Evolutionary conservation across 2,888 invertebrate species (phyloP), one percentile per base, ranked within the genome.

Genomic region (Pediacus dermestoides): DNA sequence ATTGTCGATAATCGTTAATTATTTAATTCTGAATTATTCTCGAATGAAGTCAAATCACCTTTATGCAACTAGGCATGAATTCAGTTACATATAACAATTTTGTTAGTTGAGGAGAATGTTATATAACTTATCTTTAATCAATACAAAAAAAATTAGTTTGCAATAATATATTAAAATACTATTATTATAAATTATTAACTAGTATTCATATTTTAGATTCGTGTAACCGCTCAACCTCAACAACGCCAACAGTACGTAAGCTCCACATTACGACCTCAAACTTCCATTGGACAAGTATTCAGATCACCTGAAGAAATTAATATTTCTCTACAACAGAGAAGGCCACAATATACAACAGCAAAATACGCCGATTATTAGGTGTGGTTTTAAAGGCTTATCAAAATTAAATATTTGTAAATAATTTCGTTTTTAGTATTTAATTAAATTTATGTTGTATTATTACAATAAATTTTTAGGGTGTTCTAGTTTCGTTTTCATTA

Each of bases 291-390:
- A 48, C 87, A 88, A 61, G 88, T 88, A 28, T 90, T 86, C 70
- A 80, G 87, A 56, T 82, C 87, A 23, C 87, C 89, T 2, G 89
- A 90, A 65, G 88, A 88, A 63, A 87, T 89, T 32, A 89, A 90
- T 65, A 89, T 89, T 54, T 87, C 89, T 2, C 74, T 90, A 33
- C 83, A 82, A 43, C 88, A 89, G 63, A 77, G 89, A 61, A 77
- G 89, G 57, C 72, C 74, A 63, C 34, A 40, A 30, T 44, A 44
- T 30, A 33, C 41, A 4, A 47, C 47, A 4, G 32, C 43, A 8
- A 45, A 47, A 34, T 50, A 48, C 13, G 18, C 7, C 16, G 42
- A 42, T 8, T 42, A 42, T 18, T 34, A 45, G 21, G 22, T 16
- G 12, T 34, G 37, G 12, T 37, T 30, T 30, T 8, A 8, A n/a